Conservation (phyloP, 2,113 vertebrate species). For the Phaethon lepturus region DNA sequence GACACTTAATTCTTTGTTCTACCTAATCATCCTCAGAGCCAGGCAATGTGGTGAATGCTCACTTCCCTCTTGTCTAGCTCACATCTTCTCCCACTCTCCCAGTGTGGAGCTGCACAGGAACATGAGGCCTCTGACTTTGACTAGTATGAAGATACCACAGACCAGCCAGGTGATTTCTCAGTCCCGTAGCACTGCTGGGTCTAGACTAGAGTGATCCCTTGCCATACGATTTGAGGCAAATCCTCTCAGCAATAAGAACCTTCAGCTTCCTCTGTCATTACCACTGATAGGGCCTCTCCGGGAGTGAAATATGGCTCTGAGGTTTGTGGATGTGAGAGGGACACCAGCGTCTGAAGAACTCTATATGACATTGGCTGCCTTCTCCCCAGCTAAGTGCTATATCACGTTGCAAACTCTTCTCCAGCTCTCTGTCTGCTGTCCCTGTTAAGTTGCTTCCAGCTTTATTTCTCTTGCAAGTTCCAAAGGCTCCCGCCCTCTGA, state of each 20-base stretch:
- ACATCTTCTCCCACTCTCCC: neutral
- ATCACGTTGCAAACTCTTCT: neutral
- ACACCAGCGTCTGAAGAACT: neutral
- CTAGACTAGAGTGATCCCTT: neutral
- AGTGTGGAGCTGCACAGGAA: neutral
- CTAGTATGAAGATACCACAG: neutral
- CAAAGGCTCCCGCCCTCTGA: slow-evolving; percentile 32
- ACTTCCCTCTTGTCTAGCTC: neutral
- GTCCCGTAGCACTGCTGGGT: neutral
- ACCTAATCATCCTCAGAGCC: neutral
- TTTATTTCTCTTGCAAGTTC: slow-evolving; percentile 26
- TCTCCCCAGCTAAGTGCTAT: neutral
- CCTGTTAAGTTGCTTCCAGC: neutral
- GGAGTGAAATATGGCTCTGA: neutral
- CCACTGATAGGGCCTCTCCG: neutral
- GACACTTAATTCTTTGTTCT: neutral
- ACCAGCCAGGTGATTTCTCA: neutral
- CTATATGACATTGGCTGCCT: neutral
- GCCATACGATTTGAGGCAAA: neutral
- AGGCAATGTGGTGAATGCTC: neutral
- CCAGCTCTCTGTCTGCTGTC: neutral
- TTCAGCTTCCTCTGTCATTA: neutral
- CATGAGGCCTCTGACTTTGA: neutral
- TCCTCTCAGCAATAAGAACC: neutral
- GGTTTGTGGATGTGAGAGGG: neutral